Base-by-base conservation (phyloP, 2,797 vertebrate genomes). In the Acanthurus leucopareius region DNA sequence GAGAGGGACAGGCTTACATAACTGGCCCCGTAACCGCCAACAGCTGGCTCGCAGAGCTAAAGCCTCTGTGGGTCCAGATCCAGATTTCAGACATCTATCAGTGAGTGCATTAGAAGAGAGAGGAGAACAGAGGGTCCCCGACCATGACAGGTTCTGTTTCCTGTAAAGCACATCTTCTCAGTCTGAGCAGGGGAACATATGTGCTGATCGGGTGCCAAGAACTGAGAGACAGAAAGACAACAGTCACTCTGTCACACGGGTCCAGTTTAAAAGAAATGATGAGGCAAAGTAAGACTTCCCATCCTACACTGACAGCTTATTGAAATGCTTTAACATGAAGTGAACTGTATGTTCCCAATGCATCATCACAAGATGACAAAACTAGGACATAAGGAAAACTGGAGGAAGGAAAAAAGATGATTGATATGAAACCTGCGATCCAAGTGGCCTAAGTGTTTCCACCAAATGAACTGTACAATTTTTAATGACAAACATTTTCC, bases 1-100 rank as follows among this genome's bases (percentile, higher is more conserved):
- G 82, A 88, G 75, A 86, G 71, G 81, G 83, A 79, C 79, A 47
- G 0, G 2, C 83, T 93, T 93, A 90, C 75, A 56, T 92, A 94
- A 94, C 82, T 40, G 66, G 53, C 72, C 73, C 25, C 0, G 1
- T 86, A 79, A 84, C 90, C 80, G 79, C 87, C 81, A 84, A 75
- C 92, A 88, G 80, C 91, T 92, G 92, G 85, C 78, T 71, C 20
- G 49, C 80, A n/a, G 19, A 84, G 76, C 78, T 70, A 78, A 85
- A 87, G 72, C 79, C 73, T 85, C 66, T 10, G 22, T 13, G 66
- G 63, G 69, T 88, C 73, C 73, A 44, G 77, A 72, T 92, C 84
- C 88, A 92, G 73, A 91, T 91, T 88, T 89, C 76, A 84, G 83
- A 63, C 66, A 65, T 90, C 59, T 59, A 51, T 86, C 76, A 73